Base-by-base conservation (phyloP, 2,797 vertebrate genomes). In the Anolis apletophallus region DNA sequence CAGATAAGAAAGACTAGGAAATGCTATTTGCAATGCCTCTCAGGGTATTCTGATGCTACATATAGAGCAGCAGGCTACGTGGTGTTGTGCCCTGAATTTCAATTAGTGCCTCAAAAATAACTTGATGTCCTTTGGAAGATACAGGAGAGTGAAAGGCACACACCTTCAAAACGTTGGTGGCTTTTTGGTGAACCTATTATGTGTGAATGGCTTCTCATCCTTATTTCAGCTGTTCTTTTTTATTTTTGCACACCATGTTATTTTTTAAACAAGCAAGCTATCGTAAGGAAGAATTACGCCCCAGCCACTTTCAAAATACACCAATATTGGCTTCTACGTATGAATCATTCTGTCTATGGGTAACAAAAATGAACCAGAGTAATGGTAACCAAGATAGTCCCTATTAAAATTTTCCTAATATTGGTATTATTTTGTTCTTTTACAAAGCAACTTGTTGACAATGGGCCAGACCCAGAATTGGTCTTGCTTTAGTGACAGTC, bases 1-100 rank as follows among this genome's bases (percentile, higher is more conserved):
- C 59, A 88, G 84, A 84, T 90, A 88, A 93, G 88, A 88, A 36
- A 79, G 77, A 86, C 71, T 50, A 87, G 59, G 89, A 91, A 93
- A 88, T 57, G 85, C 59, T 83, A 93, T 83, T 90, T 88, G 80
- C 34, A 80, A 85, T 83, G 21, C 50, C 86, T 88, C 87, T 87
- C 81, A 87, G 80, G 85, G 26, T 82, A 78, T 10, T 2, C 81
- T 72, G 32, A 50, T 50, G 85, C 87, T 89, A 64, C n/a, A 74
- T 13, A 87, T 0, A 85, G 29, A 85, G 46, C 2, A 89, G 12
- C 64, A 91, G 92, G 67, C 36, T 52, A 91, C 79, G 79, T 1
- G 90, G 84, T 11, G 69, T 46, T 86, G 29, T 88, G 81, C 83
- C 17, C 52, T 81, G 87, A 93, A 94, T 88, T 91, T 90, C 85